Evolutionary conservation across 2,888 invertebrate genomes (phyloP).

Genomic region (Euplagia quadripunctaria): DNA sequence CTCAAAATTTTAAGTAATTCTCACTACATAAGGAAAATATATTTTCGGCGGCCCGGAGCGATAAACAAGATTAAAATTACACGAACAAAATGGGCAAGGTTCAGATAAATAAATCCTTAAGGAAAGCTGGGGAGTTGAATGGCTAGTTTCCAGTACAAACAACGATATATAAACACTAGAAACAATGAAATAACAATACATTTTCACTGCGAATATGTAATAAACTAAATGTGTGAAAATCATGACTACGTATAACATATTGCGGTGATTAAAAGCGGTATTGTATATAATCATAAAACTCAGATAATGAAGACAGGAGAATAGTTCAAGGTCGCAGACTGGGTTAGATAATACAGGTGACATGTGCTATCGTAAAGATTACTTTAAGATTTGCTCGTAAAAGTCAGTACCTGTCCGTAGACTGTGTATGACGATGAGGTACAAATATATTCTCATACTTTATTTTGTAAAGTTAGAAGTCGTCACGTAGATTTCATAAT

Average conservation of each 20-base stretch:
- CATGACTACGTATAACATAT: constrained; percentile 31
- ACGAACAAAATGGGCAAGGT: constrained; percentile 59
- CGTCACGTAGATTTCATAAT: not conserved
- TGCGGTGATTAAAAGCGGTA: too few relatives aligned
- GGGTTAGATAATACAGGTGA: constrained; percentile 33
- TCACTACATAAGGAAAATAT: constrained; percentile 40
- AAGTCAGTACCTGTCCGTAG: constrained; percentile 31
- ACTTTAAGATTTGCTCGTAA: constrained; percentile 40
- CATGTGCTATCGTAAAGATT: constrained; percentile 32
- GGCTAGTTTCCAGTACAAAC: constrained; percentile 59
- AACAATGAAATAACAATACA: constrained; percentile 47
- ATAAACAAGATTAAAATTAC: constrained; percentile 80
- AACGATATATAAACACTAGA: constrained; percentile 53
- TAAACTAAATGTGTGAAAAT: constrained; percentile 42
- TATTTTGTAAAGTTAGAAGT: constrained; percentile 19
- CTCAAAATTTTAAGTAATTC: constrained; percentile 50
- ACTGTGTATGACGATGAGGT: constrained; percentile 32
- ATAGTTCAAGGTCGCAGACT: constrained; percentile 44
- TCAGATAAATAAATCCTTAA: constrained; percentile 62
- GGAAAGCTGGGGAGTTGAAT: constrained; percentile 53
- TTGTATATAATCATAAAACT: constrained; percentile 23
- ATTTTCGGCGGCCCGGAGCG: constrained; percentile 53
- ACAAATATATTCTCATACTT: constrained; percentile 32
- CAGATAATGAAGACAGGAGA: constrained; percentile 29
- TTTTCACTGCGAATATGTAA: constrained; percentile 51